A percentile compares a stretch with the other conserved stretches of the same genome.
Conservation (phyloP, 1,140 invertebrate species). For the Procambarus clarkii region DNA sequence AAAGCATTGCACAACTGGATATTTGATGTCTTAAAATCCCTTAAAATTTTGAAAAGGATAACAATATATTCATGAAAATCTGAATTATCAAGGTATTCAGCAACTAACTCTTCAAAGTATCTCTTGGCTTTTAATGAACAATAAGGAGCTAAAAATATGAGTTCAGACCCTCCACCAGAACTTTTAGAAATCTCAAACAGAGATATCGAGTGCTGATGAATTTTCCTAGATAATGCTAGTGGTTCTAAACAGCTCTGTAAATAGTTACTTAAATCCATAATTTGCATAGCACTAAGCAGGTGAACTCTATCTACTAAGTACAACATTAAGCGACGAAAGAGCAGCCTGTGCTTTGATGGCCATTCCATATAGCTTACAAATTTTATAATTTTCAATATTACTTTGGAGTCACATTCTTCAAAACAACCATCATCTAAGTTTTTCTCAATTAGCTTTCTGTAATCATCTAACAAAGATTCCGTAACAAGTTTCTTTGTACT, state of each 20-base stretch:
- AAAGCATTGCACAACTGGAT: conserved; percentile 50
- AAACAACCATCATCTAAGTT: conserved; percentile 29
- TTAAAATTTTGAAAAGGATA: conserved; percentile 39
- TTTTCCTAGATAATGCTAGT: conserved; percentile 19
- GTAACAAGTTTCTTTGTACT: conserved; percentile 46
- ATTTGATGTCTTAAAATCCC: conserved; percentile 50
- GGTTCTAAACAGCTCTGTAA: conserved; percentile 46
- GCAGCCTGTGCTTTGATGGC: background rate
- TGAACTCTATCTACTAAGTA: conserved; percentile 5
- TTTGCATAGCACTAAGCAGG: conserved; percentile 8
- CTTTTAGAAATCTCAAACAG: background rate
- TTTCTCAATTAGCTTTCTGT: conserved; percentile 24
- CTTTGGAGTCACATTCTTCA: conserved; percentile 27
- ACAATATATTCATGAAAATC: conserved; percentile 41
- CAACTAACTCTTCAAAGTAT: conserved; percentile 40
- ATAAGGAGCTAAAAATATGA: conserved; percentile 47
- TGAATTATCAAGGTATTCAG: conserved; percentile 30
- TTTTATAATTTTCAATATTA: conserved; percentile 46
- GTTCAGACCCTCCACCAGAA: background rate
- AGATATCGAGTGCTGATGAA: conserved; percentile 21
- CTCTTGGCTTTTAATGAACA: conserved; percentile 8
- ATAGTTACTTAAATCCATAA: conserved; percentile 40
- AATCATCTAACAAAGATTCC: conserved; percentile 27
- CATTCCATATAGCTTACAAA: conserved; percentile 35
- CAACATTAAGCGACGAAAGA: conserved; percentile 35